Percentiles rank a stretch among this genome's conserved stretches.
Conservation (phyloP, 2,888 invertebrate genomes). For the Lamellibrachia satsuma region DNA sequence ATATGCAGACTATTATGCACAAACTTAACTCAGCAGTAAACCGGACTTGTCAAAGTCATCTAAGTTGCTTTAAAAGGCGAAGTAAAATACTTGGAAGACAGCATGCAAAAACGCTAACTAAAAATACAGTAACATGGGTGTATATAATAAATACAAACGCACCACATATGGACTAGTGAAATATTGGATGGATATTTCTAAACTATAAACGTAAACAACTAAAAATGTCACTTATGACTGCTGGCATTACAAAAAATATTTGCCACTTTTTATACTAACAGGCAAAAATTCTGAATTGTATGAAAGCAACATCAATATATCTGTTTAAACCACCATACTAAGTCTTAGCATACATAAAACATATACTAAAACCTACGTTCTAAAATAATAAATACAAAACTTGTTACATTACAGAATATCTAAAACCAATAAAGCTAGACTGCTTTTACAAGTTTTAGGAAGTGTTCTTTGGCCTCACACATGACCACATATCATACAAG, state of each 20-base stretch:
- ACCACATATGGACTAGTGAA: background rate
- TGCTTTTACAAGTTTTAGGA: background rate
- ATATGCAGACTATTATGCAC: background rate
- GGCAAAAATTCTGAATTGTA: background rate
- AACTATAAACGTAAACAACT: background rate
- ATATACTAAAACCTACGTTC: background rate
- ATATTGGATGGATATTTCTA: background rate
- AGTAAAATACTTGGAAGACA: background rate
- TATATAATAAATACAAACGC: background rate
- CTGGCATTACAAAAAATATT: background rate
- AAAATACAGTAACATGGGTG: background rate
- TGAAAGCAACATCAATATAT: background rate
- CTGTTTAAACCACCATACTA: background rate
- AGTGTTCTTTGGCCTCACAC: background rate
- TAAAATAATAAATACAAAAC: background rate
- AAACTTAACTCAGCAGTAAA: constrained; percentile 17
- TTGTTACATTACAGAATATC: background rate
- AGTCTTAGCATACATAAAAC: background rate
- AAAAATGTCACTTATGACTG: too few relatives aligned
- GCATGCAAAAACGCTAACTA: background rate
- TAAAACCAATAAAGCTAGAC: background rate
- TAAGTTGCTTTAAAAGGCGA: background rate
- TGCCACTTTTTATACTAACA: background rate
- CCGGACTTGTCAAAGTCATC: background rate
- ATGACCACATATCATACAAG: background rate